Base-by-base conservation (phyloP, 2,113 vertebrate species). In the Saccopteryx leptura region DNA sequence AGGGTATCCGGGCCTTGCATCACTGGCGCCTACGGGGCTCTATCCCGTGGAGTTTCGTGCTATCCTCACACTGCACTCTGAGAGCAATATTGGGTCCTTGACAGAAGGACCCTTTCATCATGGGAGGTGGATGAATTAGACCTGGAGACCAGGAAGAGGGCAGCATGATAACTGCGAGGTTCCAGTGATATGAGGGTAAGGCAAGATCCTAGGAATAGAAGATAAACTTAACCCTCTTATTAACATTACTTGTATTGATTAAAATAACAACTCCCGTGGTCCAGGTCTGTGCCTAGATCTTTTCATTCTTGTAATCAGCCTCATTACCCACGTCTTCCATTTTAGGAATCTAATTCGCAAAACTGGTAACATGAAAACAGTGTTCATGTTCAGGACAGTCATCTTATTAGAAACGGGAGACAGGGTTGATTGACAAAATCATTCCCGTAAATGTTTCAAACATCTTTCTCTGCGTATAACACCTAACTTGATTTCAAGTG, bases 321-420 rank as follows among this genome's bases (percentile, higher is more conserved):
- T 89, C 33, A 54, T 82, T 80, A 82, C 65, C 68, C 18, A 18
- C 74, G 78, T 81, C 74, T 93, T 85, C 87, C 69, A 74, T 74
- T 60, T 95, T 90, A 83, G 68, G 93, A 92, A 96, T 79, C 74
- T 56, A 76, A 83, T 91, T 95, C 92, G 69, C n/a, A 86, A 90
- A 87, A 66, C 13, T 31, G 52, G 60, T 79, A 94, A 85, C 54
- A 71, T 84, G 58, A 71, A 78, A 58, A 85, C 79, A 75, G 19
- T 28, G 26, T 48, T 96, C 74, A 91, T 72, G 54, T 84, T 86
- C n/a, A 1, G 46, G 72, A 90, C 46, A 56, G 9, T 85, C 11
- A 18, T 82, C 23, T 58, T 81, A 19, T 48, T 92, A 33, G 56
- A 96, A 93, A 80, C n/a, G 15, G 21, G 56, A 92, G 52, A 2